A percentile compares a stretch with the other conserved stretches of the same genome.
Conservation (phyloP, 2,797 vertebrate genomes). For the Cirrhinus mrigala region DNA sequence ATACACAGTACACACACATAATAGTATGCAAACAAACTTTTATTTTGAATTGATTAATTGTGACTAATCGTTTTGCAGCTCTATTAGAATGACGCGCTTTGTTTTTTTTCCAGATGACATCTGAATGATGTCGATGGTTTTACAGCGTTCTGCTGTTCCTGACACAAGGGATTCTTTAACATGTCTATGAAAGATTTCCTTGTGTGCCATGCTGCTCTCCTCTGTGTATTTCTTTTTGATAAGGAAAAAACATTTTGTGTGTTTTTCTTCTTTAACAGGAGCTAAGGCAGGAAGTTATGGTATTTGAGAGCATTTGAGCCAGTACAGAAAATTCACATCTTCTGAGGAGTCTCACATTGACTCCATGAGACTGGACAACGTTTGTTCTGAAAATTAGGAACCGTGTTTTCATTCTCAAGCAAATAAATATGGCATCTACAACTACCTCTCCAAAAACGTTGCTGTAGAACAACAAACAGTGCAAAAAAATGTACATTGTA, state of each 20-base stretch:
- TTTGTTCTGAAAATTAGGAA: not conserved
- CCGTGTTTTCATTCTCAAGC: not conserved
- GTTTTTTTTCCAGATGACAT: conserved; percentile 68
- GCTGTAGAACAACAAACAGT: conserved; percentile 66
- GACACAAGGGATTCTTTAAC: conserved; percentile 63
- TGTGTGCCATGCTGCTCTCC: conserved; percentile 51
- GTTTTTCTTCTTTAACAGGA: conserved; percentile 22
- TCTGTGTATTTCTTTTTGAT: conserved; percentile 72
- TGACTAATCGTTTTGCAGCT: too few species aligned
- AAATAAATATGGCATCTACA: not conserved
- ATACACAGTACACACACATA: too few species aligned
- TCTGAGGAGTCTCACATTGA: too few species aligned
- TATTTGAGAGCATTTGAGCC: too few species aligned
- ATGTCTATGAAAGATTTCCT: conserved; percentile 66
- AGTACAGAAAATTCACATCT: too few species aligned
- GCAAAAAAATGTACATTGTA: conserved; percentile 71
- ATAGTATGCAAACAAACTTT: too few species aligned
- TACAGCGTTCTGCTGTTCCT: conserved; percentile 30
- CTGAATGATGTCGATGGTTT: conserved; percentile 66
- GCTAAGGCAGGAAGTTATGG: too few species aligned
- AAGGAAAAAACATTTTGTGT: conserved; percentile 60
- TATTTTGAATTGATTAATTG: too few species aligned
- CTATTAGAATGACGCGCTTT: too few species aligned
- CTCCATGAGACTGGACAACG: not conserved
- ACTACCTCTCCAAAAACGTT: not conserved